phyloP scores from a whole-genome alignment of 2,113 vertebrate species.

The Spizaetus ornatus region DNA sequence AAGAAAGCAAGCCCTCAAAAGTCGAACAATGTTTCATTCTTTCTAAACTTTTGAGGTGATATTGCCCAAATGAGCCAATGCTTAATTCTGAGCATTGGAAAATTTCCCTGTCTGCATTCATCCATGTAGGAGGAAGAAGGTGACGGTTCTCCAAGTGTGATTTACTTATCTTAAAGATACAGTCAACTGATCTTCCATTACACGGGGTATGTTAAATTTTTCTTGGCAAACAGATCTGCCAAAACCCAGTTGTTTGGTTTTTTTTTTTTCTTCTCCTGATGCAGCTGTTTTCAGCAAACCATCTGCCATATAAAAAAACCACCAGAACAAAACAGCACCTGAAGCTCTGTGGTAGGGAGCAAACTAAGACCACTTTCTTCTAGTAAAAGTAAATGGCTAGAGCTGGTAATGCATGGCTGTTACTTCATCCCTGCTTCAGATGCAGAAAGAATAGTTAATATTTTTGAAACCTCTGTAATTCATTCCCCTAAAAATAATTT shows the following conservation, averaged over 20 bases:
- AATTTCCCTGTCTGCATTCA: not conserved
- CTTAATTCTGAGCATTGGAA: not conserved
- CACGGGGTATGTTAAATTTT: not conserved
- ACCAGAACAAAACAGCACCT: conserved; percentile 23
- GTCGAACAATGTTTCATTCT: not conserved
- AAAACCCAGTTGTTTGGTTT: not conserved
- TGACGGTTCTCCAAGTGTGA: not conserved
- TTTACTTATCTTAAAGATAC: not conserved
- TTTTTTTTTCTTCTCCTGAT: not conserved
- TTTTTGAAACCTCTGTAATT: conserved; percentile 40
- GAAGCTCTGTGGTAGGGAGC: not conserved
- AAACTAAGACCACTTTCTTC: not conserved
- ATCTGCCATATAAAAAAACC: not conserved
- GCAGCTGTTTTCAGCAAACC: not conserved
- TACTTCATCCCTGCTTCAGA: not conserved
- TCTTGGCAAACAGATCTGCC: not conserved
- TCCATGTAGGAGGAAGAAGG: not conserved
- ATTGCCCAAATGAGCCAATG: not conserved
- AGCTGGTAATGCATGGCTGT: not conserved
- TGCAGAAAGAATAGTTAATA: not conserved
- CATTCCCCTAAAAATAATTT: conserved; percentile 38
- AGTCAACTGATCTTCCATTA: not conserved
- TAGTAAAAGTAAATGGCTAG: not conserved
- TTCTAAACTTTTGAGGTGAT: not conserved
- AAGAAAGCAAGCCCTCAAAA: not conserved